Conservation (phyloP, 2,888 invertebrate species). For the Acleris literana region DNA sequence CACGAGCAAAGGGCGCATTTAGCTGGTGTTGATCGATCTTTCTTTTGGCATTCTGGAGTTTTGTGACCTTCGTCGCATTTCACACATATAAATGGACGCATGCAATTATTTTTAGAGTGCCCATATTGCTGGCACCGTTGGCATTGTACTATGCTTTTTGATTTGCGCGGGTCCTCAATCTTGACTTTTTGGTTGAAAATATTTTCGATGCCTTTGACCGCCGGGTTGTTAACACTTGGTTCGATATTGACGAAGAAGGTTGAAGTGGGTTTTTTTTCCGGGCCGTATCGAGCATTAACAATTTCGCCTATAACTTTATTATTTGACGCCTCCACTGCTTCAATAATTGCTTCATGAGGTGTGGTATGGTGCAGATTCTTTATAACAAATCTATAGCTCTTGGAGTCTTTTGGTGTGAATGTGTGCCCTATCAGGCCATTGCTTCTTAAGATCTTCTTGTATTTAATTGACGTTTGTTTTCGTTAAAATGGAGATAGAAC, state of each 20-base stretch:
- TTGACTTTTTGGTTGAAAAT: conserved; percentile 37
- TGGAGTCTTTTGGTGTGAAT: not conserved
- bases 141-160: conserved; percentile 38
- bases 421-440: too few species aligned
- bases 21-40: not conserved
- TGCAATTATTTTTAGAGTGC: too few species aligned
- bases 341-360: not conserved
- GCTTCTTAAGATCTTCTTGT: too few species aligned
- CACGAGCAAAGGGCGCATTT: conserved; percentile 6
- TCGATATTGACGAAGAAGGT: conserved; percentile 17
- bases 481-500: too few species aligned
- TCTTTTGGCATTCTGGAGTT: conserved; percentile 35
- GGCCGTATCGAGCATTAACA: conserved; percentile 2
- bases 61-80: conserved; percentile 41
- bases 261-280: not conserved
- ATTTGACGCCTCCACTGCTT: not conserved
- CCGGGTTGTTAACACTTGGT: conserved; percentile 5
- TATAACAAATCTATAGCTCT: not conserved
- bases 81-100: conserved; percentile 19
- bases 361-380: not conserved
- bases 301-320: conserved; percentile 1
- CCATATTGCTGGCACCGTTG: conserved; percentile 14
- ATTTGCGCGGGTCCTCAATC: conserved; percentile 39
- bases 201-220: conserved; percentile 19
- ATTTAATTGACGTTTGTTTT: too few species aligned